These are phyloP conservation scores for Elachura formosa DNA, from an alignment of 2,113 vertebrate genomes.

Conservation along the genomic window DNA sequence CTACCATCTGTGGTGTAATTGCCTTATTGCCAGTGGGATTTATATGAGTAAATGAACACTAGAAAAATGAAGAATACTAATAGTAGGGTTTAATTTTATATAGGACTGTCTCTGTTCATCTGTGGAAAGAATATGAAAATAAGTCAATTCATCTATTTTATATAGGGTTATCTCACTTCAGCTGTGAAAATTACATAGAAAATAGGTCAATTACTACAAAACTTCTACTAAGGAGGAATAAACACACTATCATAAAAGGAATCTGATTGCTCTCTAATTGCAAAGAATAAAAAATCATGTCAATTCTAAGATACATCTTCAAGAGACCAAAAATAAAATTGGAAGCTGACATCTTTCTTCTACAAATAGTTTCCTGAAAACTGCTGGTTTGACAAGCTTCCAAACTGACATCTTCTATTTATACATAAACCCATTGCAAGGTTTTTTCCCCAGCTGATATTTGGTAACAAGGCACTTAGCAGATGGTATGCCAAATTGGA, in stretches of 20 bases:
- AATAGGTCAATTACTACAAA: conserved; percentile 16
- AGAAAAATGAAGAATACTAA: conserved; percentile 58
- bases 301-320: conserved; percentile 23
- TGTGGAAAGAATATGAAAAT: conserved; percentile 5
- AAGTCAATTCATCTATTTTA: conserved; percentile 28
- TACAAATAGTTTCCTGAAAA: conserved; percentile 37
- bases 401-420: conserved; percentile 52
- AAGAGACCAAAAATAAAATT: conserved; percentile 34
- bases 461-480: conserved; percentile 40
- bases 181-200: conserved; percentile 20
- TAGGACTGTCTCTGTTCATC: conserved; percentile 2
- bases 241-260: not conserved
- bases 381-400: conserved; percentile 44
- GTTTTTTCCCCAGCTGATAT: conserved; percentile 20
- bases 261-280: conserved; percentile 29
- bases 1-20: conserved; percentile 72
- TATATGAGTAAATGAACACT: conserved; percentile 64
- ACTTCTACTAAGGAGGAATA: not conserved
- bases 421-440: conserved; percentile 4
- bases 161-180: conserved; percentile 13
- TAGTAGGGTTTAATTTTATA: conserved; percentile 49
- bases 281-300: conserved; percentile 10
- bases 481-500: conserved; percentile 27
- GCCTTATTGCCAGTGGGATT: conserved; percentile 70
- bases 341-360: conserved; percentile 22